These are phyloP conservation scores for Synanthedon tipuliformis DNA, from an alignment of 2,888 invertebrate genomes.

Conservation along the genomic window DNA sequence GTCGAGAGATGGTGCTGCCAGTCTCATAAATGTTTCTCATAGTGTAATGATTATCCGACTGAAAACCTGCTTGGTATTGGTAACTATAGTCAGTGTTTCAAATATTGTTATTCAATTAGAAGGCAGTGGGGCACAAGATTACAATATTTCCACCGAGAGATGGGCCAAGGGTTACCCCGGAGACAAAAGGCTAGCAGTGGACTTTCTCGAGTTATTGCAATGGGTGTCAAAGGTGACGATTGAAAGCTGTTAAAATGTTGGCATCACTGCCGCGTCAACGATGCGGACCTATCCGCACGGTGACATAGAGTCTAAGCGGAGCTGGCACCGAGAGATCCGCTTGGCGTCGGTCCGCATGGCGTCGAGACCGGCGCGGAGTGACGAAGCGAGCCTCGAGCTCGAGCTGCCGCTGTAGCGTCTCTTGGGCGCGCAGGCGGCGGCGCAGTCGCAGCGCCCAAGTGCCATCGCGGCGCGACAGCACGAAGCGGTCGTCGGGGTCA, in stretches of 20 bases:
- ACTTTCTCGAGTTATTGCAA: no score
- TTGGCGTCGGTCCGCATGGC: constrained; percentile 11
- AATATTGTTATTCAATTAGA: no score
- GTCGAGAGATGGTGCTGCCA: no score
- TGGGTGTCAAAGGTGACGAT: background rate
- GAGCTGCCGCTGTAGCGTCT: constrained; percentile 31
- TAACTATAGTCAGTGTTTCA: no score
- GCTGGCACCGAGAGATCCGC: constrained; percentile 23
- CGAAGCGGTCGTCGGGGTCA: constrained; percentile 33
- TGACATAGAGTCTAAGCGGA: constrained; percentile 49
- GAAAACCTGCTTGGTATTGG: no score
- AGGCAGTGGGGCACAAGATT: no score
- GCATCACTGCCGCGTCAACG: constrained; percentile 13
- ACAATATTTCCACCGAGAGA: no score
- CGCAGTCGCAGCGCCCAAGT: constrained; percentile 47
- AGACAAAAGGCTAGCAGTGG: no score
- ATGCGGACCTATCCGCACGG: constrained; percentile 35
- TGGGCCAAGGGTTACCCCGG: no score
- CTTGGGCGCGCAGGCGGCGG: constrained; percentile 27
- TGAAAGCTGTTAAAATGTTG: no score
- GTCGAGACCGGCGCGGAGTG: constrained; percentile 15
- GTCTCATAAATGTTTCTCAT: no score
- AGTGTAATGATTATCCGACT: no score
- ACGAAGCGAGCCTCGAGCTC: constrained; percentile 57
- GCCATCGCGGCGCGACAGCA: constrained; percentile 47